Percentiles rank a stretch among this genome's conserved stretches.
These are phyloP conservation scores for Malacoctenus gilli DNA, from an alignment of 2,797 vertebrate species.

Conservation along the genomic window DNA sequence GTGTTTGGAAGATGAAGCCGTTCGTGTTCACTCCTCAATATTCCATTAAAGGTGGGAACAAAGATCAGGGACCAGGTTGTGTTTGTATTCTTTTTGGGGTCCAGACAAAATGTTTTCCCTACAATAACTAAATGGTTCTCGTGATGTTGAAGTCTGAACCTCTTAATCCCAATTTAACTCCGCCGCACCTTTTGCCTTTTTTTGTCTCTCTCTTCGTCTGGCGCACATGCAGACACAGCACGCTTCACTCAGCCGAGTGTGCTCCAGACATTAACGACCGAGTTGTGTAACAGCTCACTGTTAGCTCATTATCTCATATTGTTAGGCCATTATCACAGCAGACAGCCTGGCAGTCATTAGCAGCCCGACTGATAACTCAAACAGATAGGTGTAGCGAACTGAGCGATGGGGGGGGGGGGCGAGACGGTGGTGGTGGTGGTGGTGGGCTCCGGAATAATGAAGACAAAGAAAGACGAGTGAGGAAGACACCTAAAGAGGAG, in stretches of 20 bases:
- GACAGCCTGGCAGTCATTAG: constrained; percentile 75
- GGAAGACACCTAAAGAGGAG: constrained; percentile 9
- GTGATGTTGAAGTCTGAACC: constrained; percentile 20
- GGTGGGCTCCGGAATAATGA: constrained; percentile 3
- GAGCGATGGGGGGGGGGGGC: constrained; percentile 20
- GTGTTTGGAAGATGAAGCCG: too few species aligned
- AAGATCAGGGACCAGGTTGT: background rate
- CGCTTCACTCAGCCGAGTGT: constrained; percentile 37
- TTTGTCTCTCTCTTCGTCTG: constrained; percentile 4
- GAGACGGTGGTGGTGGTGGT: constrained; percentile 6
- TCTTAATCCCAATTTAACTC: constrained; percentile 49
- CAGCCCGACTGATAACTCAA: constrained; percentile 70
- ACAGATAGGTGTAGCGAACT: constrained; percentile 58
- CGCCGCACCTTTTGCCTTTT: constrained; percentile 24
- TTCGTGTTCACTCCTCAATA: too few species aligned
- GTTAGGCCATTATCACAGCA: constrained; percentile 75
- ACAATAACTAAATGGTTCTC: constrained; percentile 40
- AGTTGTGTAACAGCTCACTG: constrained; percentile 57
- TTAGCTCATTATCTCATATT: constrained; percentile 72
- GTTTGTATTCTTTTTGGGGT: constrained; percentile 29
- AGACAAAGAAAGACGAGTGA: background rate
- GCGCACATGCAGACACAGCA: constrained; percentile 5
- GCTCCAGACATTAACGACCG: constrained; percentile 32
- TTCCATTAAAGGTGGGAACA: too few species aligned
- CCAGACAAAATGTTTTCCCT: constrained; percentile 33